Base-by-base conservation (phyloP, 1,140 invertebrate species). In the Hyles euphorbiae region DNA sequence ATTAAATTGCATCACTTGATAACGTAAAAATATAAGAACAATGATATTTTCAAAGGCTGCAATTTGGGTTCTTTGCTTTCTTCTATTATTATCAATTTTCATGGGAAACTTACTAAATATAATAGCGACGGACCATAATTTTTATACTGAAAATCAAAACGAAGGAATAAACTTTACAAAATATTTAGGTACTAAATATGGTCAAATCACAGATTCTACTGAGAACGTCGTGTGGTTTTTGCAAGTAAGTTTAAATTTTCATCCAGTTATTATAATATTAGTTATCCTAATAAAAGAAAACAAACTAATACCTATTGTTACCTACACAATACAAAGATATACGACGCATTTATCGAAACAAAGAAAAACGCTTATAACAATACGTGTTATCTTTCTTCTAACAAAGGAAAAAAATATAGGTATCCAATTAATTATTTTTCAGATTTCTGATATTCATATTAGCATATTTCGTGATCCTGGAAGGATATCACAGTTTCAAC, bases 361-460 rank as follows among this genome's bases (percentile, higher is more conserved):
- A 54, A 54, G 53, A 45, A 11, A 40, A 40, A 2, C 1, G 36
- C 8, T 40, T 40, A 40, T 8, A 8, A 40, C 8, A 5, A 40
- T 40, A 5, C 1, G 2, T 22, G 22, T 22, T 22, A 22, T 22
- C 22, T 22, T 22, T 22, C 0, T 22, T 22, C 22, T 22, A 22
- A 22, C 2, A 22, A 22, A 22, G 22, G 22, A 2, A 22, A 22
- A 22, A 22, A 76, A 67, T 54, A 61, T 56, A 33, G 2, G 34
- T 56, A 53, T 44, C 59, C 34, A 34, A 7, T 55, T 5, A 22
- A 55, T 11, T 11, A 3, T 63, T 59, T 77, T 91, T 61, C 76
- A 96, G 95, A 94, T 97, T 72, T 95, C 95, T 56, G 97, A 98
- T 87, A 92, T 98, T 56, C 97, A 98, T 83, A 92, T 98, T 57